phyloP scores from a whole-genome alignment of 2,113 vertebrate species.

The Myrmophylax atrothorax region DNA sequence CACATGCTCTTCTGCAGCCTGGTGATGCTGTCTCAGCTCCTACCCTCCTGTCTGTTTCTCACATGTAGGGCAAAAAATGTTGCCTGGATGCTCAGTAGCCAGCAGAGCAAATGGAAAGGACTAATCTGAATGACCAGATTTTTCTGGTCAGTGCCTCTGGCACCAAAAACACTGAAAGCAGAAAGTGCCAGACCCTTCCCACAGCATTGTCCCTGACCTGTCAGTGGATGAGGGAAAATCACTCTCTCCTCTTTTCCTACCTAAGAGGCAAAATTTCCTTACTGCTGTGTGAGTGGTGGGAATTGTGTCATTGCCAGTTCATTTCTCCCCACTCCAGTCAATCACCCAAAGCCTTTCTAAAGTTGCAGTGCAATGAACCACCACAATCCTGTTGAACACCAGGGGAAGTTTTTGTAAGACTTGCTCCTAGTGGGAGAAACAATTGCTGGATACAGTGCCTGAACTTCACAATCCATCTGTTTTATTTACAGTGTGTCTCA shows the following conservation, averaged over 20 bases:
- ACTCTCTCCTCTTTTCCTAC: not conserved
- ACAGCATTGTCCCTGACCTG: not conserved
- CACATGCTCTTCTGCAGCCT: not conserved
- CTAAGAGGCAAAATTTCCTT: not conserved
- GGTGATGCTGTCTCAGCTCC: not conserved
- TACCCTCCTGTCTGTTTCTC: not conserved
- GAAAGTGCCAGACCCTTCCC: not conserved
- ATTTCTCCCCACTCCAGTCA: not conserved
- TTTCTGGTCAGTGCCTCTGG: not conserved
- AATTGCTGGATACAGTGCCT: not conserved
- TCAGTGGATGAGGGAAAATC: not conserved
- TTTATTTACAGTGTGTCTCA: constrained; percentile 3
- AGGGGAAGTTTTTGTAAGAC: not conserved
- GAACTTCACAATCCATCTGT: constrained; percentile 15
- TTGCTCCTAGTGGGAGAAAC: not conserved
- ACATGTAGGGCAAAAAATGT: not conserved
- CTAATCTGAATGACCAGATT: not conserved
- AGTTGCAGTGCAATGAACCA: not conserved
- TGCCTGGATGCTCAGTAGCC: not conserved
- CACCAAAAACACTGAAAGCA: not conserved
- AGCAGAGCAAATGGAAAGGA: not conserved
- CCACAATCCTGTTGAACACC: not conserved
- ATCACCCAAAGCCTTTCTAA: not conserved
- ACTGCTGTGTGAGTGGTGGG: not conserved
- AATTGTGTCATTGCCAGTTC: not conserved